phyloP scores from a whole-genome alignment of 2,113 vertebrate species.

The Hydropotes inermis region DNA sequence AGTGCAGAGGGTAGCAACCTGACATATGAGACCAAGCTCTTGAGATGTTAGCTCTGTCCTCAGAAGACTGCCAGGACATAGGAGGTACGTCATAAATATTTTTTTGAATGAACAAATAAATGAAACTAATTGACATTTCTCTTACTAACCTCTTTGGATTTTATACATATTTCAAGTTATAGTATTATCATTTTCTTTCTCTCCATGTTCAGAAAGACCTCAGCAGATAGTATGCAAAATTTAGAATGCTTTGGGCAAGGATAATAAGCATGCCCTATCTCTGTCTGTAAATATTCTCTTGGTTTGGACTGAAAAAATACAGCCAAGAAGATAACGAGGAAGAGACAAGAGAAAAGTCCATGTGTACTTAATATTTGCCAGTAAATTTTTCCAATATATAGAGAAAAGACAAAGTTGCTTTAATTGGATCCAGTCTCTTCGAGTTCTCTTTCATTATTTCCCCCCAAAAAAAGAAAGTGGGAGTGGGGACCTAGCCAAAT shows the following conservation, averaged over 20 bases:
- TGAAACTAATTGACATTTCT: background rate
- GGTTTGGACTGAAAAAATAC: background rate
- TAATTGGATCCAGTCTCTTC: slow-evolving; percentile 62
- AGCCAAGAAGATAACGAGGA: background rate
- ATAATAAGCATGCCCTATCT: background rate
- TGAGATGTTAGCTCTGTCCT: background rate
- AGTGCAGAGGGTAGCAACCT: background rate
- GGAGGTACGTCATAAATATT: background rate
- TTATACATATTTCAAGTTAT: background rate
- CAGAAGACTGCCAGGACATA: background rate
- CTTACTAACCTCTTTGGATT: background rate
- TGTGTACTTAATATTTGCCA: slow-evolving; percentile 17
- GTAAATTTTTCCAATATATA: slow-evolving; percentile 19
- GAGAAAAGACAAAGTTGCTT: slow-evolving; percentile 23
- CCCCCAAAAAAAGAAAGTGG: background rate
- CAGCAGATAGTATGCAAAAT: background rate
- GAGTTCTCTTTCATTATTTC: slow-evolving; percentile 22
- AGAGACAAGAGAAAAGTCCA: slow-evolving; percentile 12
- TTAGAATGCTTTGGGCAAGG: background rate
- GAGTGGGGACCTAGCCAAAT: slow-evolving; percentile 56
- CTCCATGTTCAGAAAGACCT: background rate
- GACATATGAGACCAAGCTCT: background rate
- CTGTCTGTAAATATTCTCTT: background rate
- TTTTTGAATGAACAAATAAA: background rate
- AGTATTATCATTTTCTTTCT: background rate